Evolutionary conservation across 2,888 invertebrate species (phyloP).

Genomic region (Tridacna crocea): DNA sequence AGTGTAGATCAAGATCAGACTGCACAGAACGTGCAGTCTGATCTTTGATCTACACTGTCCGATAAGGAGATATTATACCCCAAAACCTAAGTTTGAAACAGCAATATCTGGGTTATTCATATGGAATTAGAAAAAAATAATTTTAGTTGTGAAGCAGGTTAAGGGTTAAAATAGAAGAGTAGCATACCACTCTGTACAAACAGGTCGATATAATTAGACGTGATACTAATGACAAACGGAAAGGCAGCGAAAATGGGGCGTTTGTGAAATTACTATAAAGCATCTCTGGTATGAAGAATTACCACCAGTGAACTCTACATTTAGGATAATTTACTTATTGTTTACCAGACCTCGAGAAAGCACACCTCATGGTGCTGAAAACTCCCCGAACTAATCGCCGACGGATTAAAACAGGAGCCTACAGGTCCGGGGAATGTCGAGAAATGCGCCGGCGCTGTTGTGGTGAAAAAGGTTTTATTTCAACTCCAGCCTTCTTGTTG

Average conservation of each 20-base stretch:
- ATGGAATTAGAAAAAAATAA: no score
- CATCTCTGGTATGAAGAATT: slow-evolving; percentile 5
- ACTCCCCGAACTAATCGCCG: slow-evolving; percentile 15
- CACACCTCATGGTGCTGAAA: slow-evolving; percentile 26
- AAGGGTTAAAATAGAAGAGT: no score
- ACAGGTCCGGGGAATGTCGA: slow-evolving; percentile 44
- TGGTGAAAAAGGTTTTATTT: slow-evolving; percentile 28
- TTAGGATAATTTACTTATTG: slow-evolving; percentile 49
- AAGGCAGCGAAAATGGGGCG: slow-evolving; percentile 6
- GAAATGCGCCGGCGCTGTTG: slow-evolving; percentile 30
- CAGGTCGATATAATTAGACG: not conserved
- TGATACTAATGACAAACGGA: not conserved
- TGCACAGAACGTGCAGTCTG: no score
- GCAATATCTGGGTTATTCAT: no score
- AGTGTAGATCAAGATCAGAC: no score
- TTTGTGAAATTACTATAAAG: slow-evolving; percentile 18
- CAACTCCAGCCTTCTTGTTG: slow-evolving; percentile 34
- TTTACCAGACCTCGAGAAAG: slow-evolving; percentile 22
- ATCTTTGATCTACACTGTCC: no score
- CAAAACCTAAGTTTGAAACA: no score
- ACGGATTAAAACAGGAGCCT: slow-evolving; percentile 50
- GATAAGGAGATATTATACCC: no score
- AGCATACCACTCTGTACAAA: no score
- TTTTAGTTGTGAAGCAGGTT: no score
- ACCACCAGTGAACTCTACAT: slow-evolving; percentile 27